These are phyloP conservation scores for Blomia tropicalis DNA, from an alignment of 2,888 invertebrate species.

Conservation along the genomic window DNA sequence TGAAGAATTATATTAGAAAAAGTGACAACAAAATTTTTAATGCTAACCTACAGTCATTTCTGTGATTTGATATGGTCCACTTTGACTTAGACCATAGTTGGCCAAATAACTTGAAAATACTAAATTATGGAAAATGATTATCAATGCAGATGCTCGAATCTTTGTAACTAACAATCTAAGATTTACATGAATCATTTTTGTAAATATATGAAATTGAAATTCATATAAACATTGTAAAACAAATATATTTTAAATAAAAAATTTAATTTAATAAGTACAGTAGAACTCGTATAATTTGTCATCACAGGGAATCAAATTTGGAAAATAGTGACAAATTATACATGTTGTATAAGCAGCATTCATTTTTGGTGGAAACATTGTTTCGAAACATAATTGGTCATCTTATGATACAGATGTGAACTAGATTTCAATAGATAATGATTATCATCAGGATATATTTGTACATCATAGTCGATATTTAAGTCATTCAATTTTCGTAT, in stretches of 20 bases:
- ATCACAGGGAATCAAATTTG: too few relatives aligned
- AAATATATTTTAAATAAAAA: not conserved
- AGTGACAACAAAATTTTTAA: too few relatives aligned
- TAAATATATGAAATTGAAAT: too few relatives aligned
- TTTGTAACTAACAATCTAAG: too few relatives aligned
- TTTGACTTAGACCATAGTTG: not conserved
- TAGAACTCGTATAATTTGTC: too few relatives aligned
- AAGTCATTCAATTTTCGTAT: slow-evolving; percentile 66
- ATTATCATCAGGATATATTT: slow-evolving; percentile 66
- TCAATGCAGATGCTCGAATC: too few relatives aligned
- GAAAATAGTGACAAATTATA: not conserved
- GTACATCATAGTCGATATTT: slow-evolving; percentile 75
- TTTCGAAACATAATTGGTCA: slow-evolving; percentile 9
- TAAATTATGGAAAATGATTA: not conserved
- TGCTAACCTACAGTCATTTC: not conserved
- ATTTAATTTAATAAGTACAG: not conserved
- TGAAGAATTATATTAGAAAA: not conserved
- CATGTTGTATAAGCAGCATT: not conserved
- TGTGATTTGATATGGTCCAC: not conserved
- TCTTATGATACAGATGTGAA: slow-evolving; percentile 2
- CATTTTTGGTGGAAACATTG: not conserved
- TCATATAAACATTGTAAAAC: too few relatives aligned
- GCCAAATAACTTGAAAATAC: not conserved
- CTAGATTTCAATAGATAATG: slow-evolving; percentile 5
- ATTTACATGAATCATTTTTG: too few relatives aligned